Percentiles rank a stretch among this genome's conserved stretches.
Evolutionary conservation across 2,888 invertebrate species (phyloP).

Genomic region (Schrankia costaestrigalis): DNA sequence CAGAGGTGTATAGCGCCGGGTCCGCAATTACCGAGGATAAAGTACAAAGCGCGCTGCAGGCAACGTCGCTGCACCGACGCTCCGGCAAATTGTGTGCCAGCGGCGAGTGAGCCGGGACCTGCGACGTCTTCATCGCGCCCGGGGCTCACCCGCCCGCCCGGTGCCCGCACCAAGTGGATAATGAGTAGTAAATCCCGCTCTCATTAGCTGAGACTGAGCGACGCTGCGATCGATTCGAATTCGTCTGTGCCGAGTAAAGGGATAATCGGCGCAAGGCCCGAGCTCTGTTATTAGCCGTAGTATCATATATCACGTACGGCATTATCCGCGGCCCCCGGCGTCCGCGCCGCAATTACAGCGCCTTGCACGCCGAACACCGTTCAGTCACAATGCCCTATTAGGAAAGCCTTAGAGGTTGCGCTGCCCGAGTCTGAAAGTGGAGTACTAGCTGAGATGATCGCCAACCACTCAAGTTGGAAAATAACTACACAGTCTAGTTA

Average conservation of each 20-base stretch:
- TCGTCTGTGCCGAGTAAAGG: slow-evolving; percentile 72
- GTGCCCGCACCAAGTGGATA: slow-evolving; percentile 70
- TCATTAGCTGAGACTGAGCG: slow-evolving; percentile 74
- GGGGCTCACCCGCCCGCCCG: slow-evolving; percentile 41
- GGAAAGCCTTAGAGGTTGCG: slow-evolving; percentile 44
- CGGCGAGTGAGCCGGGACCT: slow-evolving; percentile 41
- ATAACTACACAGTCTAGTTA: slow-evolving; percentile 21
- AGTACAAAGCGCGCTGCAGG: slow-evolving; percentile 68
- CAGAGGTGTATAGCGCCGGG: slow-evolving; percentile 52
- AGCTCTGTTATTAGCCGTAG: slow-evolving; percentile 75
- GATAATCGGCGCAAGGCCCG: slow-evolving; percentile 69
- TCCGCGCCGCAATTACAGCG: slow-evolving; percentile 70
- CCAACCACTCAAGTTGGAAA: slow-evolving; percentile 13
- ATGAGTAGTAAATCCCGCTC: slow-evolving; percentile 75
- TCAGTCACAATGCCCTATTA: slow-evolving; percentile 61
- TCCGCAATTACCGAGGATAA: slow-evolving; percentile 71
- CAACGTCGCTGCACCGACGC: slow-evolving; percentile 46
- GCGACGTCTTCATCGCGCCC: slow-evolving; percentile 74
- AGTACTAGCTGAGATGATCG: slow-evolving; percentile 23
- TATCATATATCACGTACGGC: slow-evolving; percentile 77
- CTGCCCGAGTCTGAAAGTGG: slow-evolving; percentile 25
- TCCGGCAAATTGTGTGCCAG: slow-evolving; percentile 68
- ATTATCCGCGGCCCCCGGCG: slow-evolving; percentile 72
- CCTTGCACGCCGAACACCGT: slow-evolving; percentile 49
- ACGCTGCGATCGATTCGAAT: slow-evolving; percentile 73